Conservation (phyloP, 2,113 vertebrate genomes). For the Centropus bengalensis region DNA sequence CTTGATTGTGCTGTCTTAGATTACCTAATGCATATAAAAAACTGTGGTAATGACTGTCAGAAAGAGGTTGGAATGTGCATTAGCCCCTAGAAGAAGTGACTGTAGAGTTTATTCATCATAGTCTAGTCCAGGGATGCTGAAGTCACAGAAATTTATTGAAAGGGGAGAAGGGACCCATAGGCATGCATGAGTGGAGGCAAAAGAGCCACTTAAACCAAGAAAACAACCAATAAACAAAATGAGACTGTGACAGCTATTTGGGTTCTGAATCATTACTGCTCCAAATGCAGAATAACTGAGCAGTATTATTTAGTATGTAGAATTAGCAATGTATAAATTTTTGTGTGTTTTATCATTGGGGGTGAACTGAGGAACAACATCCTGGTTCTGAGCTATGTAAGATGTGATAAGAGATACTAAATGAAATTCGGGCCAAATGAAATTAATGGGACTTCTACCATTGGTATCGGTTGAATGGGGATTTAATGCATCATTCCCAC, state of each 20-base stretch:
- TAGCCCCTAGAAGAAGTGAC: constrained; percentile 9
- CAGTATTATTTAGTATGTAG: neutral
- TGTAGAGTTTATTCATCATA: constrained; percentile 58
- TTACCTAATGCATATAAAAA: neutral
- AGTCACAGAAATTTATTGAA: constrained; percentile 41
- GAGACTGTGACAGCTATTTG: neutral
- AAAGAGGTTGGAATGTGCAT: constrained; percentile 26
- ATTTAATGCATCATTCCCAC: neutral
- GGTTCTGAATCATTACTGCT: constrained; percentile 1
- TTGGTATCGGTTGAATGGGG: neutral
- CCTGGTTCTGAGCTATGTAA: neutral
- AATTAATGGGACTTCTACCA: neutral
- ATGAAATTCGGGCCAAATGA: neutral
- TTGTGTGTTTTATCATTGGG: neutral
- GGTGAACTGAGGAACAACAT: neutral
- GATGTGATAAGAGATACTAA: neutral
- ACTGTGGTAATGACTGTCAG: neutral
- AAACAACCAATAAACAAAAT: constrained; percentile 40
- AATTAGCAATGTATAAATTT: neutral
- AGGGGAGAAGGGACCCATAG: neutral
- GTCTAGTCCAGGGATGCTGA: constrained; percentile 16
- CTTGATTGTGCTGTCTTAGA: neutral
- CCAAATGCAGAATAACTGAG: constrained; percentile 3
- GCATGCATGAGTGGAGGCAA: neutral
- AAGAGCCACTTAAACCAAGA: neutral